Base-by-base conservation (phyloP, 1,140 invertebrate genomes). In the Macrocentrus cingulum region DNA sequence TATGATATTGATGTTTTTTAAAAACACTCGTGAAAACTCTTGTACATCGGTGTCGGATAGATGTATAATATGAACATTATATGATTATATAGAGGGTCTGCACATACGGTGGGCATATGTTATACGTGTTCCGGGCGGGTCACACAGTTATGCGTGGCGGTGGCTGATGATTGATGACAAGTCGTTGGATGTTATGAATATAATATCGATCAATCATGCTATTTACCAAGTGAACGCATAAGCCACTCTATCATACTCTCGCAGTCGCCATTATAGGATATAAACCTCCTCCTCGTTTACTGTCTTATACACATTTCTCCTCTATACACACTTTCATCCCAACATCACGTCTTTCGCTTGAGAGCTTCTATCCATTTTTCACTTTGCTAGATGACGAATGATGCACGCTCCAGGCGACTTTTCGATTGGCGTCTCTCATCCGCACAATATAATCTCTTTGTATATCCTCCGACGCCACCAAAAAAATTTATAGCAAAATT, bases 151-250 rank as follows among this genome's bases (percentile, higher is more conserved):
- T 59, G 55, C 41, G 45, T 48, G 54, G 56, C 39, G 55, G 49
- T 44, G 52, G 50, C 44, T 39, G 56, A 75, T 77, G 75, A 77
- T 77, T 74, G 74, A 77, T 77, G 73, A 74, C 74, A 73, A 73
- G 70, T 76, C 72, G 73, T 75, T 73, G 65, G 64, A 63, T 72
- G 71, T 72, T 73, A 76, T 77, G 74, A 77, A 77, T 77, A 76
- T 75, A 77, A 77, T 76, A 76, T 76, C 75, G 71, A 77, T 77
- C 75, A 74, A 77, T 77, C 75, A 77, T 68, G 69, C 69, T 73
- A 76, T 77, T 77, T 76, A 77, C 68, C 66, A 63, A 68, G 63
- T 66, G 68, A 76, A 69, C 62, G 71, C 67, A 74, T 70, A 68
- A 68, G 68, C 67, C 70, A 70, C 71, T 76, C 67, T 74, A 76